Conservation (phyloP, 1,140 invertebrate genomes). For the Lordiphosa collinella region DNA sequence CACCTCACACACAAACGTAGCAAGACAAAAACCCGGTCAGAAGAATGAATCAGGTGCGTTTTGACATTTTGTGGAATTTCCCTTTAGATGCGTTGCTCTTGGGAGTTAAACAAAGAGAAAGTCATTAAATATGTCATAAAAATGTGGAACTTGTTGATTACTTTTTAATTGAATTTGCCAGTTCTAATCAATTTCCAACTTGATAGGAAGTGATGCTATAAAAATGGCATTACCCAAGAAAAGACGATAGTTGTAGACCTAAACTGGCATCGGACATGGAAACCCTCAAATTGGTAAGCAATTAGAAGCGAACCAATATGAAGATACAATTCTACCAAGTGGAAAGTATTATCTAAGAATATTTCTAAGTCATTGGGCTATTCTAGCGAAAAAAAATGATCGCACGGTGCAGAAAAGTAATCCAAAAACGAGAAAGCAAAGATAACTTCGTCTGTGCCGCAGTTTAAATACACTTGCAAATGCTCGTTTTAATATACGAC, state of each 20-base stretch:
- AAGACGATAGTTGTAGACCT: not conserved
- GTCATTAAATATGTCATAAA: slow-evolving; percentile 5
- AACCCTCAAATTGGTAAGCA: slow-evolving; percentile 10
- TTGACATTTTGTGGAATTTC: slow-evolving; percentile 4
- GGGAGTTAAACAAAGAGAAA: not conserved
- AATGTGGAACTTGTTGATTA: not conserved
- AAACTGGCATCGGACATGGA: slow-evolving; percentile 3
- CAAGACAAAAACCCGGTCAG: not conserved
- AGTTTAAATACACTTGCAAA: no score
- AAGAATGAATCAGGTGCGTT: slow-evolving; percentile 7
- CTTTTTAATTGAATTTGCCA: slow-evolving; percentile 27
- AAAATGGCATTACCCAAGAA: slow-evolving; percentile 6
- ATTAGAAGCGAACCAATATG: not conserved
- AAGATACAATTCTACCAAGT: not conserved
- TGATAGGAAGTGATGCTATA: slow-evolving; percentile 15
- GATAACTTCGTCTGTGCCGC: no score
- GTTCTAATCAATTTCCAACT: slow-evolving; percentile 35
- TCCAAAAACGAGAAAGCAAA: no score
- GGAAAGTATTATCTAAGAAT: no score
- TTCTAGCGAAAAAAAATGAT: no score
- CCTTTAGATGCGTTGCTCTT: not conserved
- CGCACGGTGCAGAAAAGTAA: no score
- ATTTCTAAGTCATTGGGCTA: no score
- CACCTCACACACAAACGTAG: slow-evolving; percentile 15
- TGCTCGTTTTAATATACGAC: no score